Evolutionary conservation across 2,888 invertebrate species (phyloP), one percentile per base, ranked within the genome.

Genomic region (Pristionchus entomophagus): DNA sequence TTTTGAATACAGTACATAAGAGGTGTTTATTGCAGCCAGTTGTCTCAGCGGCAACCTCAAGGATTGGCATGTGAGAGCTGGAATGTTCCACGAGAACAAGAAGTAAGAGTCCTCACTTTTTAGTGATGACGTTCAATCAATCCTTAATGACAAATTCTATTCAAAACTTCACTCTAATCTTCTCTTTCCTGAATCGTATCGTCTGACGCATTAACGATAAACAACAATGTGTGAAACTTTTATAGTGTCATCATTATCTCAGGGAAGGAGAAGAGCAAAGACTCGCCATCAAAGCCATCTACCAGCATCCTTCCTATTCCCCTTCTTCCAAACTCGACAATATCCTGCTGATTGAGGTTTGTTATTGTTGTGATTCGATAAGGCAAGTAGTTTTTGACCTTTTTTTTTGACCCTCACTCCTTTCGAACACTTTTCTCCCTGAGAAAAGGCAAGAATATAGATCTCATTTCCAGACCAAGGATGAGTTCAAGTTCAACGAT

Each of bases 11-110:
- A 45, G 14, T 45, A 45, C 45, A 14, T 56, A 14, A 17, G 8
- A 56, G 19, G n/a, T 5, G 19, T 56, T 6, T 56, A 14, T 5
- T 17, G 17, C 78, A 80, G 78, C 78, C 49, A 80, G 78, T 17
- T 80, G 78, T 35, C 6, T 80, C 78, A 35, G 35, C 19, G 51
- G 78, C 19, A 22, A 80, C 32, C 29, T 51, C 29, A 80, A 80
- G 78, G 22, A 80, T 32, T 80, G 51, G 51, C 78, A 32, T 12
- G 49, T 80, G 32, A 26, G 78, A 14, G 51, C 32, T 0, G 78
- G 78, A 49, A 51, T 80, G 49, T 49, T 32, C 51, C 51, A 80
- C 51, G 78, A 80, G 78, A 80, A 51, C 51, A 80, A 80, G 8
- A 49, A 80, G 78, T 80, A 14, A 14, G 78, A n/a, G n/a, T n/a